Evolutionary conservation across 2,113 vertebrate species (phyloP).

Genomic region (Xiphophorus hellerii): DNA sequence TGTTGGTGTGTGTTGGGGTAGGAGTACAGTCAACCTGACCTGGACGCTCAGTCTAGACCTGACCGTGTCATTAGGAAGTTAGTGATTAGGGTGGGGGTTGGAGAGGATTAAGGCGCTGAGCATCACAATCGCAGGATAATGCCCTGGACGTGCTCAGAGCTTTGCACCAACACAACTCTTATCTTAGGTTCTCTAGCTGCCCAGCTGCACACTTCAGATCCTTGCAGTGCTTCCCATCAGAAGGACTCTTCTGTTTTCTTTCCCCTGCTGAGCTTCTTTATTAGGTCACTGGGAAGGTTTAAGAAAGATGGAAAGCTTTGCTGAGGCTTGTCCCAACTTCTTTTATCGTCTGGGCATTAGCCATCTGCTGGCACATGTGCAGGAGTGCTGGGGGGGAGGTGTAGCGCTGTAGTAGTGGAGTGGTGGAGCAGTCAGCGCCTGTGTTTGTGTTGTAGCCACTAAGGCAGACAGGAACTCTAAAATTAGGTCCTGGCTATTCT

Average conservation of each 20-base stretch:
- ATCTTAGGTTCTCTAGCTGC: neutral
- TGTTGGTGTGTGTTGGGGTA: neutral
- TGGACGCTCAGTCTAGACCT: conserved; percentile 3
- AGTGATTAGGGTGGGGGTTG: conserved; percentile 11
- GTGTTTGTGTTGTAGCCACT: conserved; percentile 58
- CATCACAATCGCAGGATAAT: conserved; percentile 50
- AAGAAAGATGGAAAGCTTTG: conserved; percentile 58
- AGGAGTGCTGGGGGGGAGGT: conserved; percentile 45
- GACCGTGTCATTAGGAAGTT: conserved; percentile 29
- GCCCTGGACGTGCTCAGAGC: conserved; percentile 33
- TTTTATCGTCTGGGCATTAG: conserved; percentile 67
- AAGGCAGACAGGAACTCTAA: conserved; percentile 64
- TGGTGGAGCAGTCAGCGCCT: conserved; percentile 10
- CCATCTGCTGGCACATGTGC: conserved; percentile 70
- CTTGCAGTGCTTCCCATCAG: conserved; percentile 23
- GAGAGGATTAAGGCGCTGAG: conserved; percentile 28
- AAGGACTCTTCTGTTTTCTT: conserved; percentile 4
- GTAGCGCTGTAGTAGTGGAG: conserved; percentile 29
- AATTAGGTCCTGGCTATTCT: conserved; percentile 57
- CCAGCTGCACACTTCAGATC: conserved; percentile 33
- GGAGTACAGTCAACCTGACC: neutral
- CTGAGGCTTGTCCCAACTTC: conserved; percentile 51
- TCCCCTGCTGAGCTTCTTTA: conserved; percentile 37
- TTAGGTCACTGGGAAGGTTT: conserved; percentile 55
- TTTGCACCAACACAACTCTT: conserved; percentile 21